Conservation (phyloP, 2,797 vertebrate genomes). For the Leuciscus waleckii region DNA sequence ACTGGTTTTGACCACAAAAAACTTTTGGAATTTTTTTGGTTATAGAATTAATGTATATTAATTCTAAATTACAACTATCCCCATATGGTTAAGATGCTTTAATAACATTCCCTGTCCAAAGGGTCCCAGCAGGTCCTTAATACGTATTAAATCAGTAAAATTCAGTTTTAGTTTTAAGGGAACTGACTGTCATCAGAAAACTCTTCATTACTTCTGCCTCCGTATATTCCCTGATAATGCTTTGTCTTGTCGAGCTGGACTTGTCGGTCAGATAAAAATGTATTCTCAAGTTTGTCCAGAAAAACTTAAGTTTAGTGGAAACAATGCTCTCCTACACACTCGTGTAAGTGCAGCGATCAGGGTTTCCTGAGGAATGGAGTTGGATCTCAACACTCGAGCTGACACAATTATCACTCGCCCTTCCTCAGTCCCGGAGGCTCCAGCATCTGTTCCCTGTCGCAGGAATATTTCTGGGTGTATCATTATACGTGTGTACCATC, state of each 20-base stretch:
- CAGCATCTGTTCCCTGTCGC: neutral
- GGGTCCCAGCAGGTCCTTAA: neutral
- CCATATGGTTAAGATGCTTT: neutral
- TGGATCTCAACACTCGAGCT: conserved; percentile 15
- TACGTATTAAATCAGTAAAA: neutral
- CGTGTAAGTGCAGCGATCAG: neutral
- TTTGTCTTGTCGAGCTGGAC: neutral
- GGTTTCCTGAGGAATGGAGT: neutral
- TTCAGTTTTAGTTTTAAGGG: neutral
- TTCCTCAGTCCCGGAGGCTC: neutral
- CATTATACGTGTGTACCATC: neutral
- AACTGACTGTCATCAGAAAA: neutral
- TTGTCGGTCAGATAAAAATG: neutral
- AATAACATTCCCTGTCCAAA: neutral
- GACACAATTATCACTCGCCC: conserved; percentile 15
- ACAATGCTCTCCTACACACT: neutral
- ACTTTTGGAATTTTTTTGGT: too few relatives aligned
- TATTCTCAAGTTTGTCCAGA: neutral
- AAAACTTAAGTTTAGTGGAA: neutral
- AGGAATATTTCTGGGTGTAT: conserved; percentile 13
- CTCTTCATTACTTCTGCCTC: neutral
- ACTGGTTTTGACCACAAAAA: too few relatives aligned
- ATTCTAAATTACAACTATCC: neutral
- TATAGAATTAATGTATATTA: too few relatives aligned
- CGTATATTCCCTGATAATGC: neutral